A percentile compares a stretch with the other conserved stretches of the same genome.
phyloP scores from a whole-genome alignment of 2,888 invertebrate species.

The Orthosia incerta region DNA sequence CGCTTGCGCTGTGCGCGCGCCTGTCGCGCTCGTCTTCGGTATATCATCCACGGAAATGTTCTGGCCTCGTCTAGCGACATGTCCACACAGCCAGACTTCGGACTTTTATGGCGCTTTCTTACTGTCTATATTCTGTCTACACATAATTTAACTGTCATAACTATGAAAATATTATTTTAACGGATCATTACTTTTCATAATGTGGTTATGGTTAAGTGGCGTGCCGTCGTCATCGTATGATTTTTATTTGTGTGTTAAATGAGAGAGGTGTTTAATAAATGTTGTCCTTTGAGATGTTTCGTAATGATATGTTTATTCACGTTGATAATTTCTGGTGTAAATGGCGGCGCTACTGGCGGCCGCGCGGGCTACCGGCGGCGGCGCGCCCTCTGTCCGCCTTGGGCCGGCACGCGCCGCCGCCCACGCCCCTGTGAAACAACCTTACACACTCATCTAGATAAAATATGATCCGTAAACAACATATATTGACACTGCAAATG shows the following conservation, averaged over 20 bases:
- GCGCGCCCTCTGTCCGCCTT: conserved; percentile 63
- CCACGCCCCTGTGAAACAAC: conserved; percentile 51
- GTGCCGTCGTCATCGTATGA: conserved; percentile 44
- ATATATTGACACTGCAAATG: conserved; percentile 55
- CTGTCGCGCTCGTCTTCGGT: conserved; percentile 71
- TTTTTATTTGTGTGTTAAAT: conserved; percentile 64
- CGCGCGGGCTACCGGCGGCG: conserved; percentile 60
- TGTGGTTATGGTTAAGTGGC: conserved; percentile 55
- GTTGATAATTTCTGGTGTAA: conserved; percentile 73
- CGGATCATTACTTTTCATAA: conserved; percentile 64
- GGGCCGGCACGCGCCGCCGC: conserved; percentile 66
- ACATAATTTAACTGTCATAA: conserved; percentile 83
- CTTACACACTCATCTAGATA: conserved; percentile 55
- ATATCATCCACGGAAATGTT: conserved; percentile 70
- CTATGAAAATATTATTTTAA: conserved; percentile 80
- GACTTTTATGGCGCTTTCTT: conserved; percentile 84
- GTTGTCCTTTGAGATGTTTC: conserved; percentile 62
- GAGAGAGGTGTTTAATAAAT: conserved; percentile 53
- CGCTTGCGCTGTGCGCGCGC: conserved; percentile 65
- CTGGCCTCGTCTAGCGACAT: conserved; percentile 79
- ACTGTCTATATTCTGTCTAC: conserved; percentile 82
- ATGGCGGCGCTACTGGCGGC: conserved; percentile 71
- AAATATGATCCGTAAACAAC: conserved; percentile 54
- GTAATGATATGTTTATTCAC: conserved; percentile 63
- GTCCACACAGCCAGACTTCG: conserved; percentile 84